Evolutionary conservation across 2,113 vertebrate species (phyloP), one percentile per base, ranked within the genome.

Genomic region (Lepidothrix coronata): DNA sequence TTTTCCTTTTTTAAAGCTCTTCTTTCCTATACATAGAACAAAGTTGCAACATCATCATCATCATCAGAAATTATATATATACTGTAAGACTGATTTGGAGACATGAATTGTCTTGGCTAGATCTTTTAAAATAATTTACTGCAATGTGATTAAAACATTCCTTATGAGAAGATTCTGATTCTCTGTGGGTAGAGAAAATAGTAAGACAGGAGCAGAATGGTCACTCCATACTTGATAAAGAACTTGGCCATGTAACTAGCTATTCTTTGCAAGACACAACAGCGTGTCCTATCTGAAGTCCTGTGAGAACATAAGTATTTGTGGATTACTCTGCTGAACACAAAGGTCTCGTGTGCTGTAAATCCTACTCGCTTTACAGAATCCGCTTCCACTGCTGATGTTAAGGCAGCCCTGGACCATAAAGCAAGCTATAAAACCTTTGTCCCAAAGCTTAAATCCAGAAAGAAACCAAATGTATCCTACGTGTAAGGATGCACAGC

Each of bases 1-100:
- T 96, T 98, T 99, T 70, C 98, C 97, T 93, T 98, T 99, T 96
- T 98, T 98, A 93, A 99, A 98, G 14, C 97, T 97, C 86, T 98
- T 99, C 96, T 99, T 99, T 95, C 98, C 99, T 99, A 93, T 17
- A 76, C 21, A 55, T 37, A 77, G 46, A 87, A 90, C 17, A 93
- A 68, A 87, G 31, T 88, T 75, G 58, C 27, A 93, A 41, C 25
- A 43, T 33, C 37, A 57, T 39, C 17, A 71, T 78, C 51, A 41
- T 11, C 39, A 52, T 52, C 37, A 82, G 33, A 51, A 75, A 66
- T 43, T 10, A 70, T 7, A 39, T 10, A 31, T 18, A 43, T 17
- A 51, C 25, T 44, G 25, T 14, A 70, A 76, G 67, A 87, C 17
- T 67, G 27, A 54, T 70, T 54, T 55, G 39, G 49, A 84, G 77